Base-by-base conservation (phyloP, 2,797 vertebrate genomes). In the Menidia menidia region DNA sequence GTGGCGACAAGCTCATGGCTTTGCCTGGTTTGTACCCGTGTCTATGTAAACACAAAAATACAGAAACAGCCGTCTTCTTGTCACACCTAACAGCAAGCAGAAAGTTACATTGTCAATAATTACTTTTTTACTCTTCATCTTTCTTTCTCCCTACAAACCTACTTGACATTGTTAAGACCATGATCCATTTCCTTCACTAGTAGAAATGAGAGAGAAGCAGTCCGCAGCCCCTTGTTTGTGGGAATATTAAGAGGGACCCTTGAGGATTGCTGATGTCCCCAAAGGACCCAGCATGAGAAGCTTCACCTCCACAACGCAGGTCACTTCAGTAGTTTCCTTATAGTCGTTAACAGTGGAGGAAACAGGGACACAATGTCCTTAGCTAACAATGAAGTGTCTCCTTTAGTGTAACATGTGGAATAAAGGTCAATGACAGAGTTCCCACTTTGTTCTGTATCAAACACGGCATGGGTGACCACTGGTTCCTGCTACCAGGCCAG, bases 361-460 rank as follows among this genome's bases (percentile, higher is more conserved):
- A 93, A 83, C 60, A 69, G 66, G 64, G 35, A 90, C 50, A 94
- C 91, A 94, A 92, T 92, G 75, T 73, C 33, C 67, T 74, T 60
- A n/a, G 67, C 42, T 65, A 87, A 93, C 89, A 92, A 90, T 87
- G 65, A 84, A 62, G 61, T 75, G 71, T 43, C 0, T 5, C 7
- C 47, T 45, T 41, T 16, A 67, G 35, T 61, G 30, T 10, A 50
- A 51, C 43, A 77, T 75, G 59, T 70, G 68, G 71, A 57, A 58
- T 59, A 80, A 64, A 82, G 69, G 68, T 85, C 81, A 84, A 3
- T 54, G 3, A 65, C 61, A 79, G 63, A 52, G 70, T 56, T 73
- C 64, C 41, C 32, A 61, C 56, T 72, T 60, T 72, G 58, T 53
- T 51, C 16, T 47, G 25, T 57, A 62, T 82, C 44, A 51, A 71